These are phyloP conservation scores for Trisateles emortualis DNA, from an alignment of 2,888 invertebrate species.

Conservation along the genomic window DNA sequence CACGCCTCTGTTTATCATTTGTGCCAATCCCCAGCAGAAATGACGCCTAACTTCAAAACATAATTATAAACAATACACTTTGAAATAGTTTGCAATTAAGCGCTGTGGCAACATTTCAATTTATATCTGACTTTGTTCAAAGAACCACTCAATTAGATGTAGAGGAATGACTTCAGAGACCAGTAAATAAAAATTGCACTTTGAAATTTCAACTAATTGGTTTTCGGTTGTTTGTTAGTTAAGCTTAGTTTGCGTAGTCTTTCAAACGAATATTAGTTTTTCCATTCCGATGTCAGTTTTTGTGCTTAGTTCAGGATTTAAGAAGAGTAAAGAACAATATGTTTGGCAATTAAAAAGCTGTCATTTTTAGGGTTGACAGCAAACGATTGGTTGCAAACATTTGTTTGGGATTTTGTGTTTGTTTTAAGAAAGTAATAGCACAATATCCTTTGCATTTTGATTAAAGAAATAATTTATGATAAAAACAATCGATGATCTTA, in stretches of 20 bases:
- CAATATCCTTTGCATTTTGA: too few species aligned
- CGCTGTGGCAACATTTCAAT: conserved; percentile 47
- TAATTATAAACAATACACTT: conserved; percentile 37
- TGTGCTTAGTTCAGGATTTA: too few species aligned
- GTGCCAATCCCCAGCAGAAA: conserved; percentile 4
- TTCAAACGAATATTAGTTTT: not conserved
- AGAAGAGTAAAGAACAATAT: too few species aligned
- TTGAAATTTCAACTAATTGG: conserved; percentile 1
- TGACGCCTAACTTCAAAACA: too few species aligned
- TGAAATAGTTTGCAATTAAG: conserved; percentile 54
- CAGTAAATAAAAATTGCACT: not conserved
- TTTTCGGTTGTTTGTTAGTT: not conserved
- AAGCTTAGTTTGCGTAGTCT: not conserved
- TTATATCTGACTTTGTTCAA: conserved; percentile 36
- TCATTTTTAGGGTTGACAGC: too few species aligned
- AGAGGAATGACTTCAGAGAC: conserved; percentile 9
- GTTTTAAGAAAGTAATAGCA: too few species aligned
- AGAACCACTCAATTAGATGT: conserved; percentile 27
- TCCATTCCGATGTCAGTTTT: not conserved
- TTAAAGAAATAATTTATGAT: too few species aligned
- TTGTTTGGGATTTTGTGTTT: too few species aligned
- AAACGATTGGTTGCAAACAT: too few species aligned
- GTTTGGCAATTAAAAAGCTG: too few species aligned
- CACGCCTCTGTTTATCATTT: too few species aligned
- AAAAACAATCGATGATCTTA: too few species aligned